Evolutionary conservation across 2,888 invertebrate species (phyloP).

Genomic region (Chrysotoxum bicinctum): DNA sequence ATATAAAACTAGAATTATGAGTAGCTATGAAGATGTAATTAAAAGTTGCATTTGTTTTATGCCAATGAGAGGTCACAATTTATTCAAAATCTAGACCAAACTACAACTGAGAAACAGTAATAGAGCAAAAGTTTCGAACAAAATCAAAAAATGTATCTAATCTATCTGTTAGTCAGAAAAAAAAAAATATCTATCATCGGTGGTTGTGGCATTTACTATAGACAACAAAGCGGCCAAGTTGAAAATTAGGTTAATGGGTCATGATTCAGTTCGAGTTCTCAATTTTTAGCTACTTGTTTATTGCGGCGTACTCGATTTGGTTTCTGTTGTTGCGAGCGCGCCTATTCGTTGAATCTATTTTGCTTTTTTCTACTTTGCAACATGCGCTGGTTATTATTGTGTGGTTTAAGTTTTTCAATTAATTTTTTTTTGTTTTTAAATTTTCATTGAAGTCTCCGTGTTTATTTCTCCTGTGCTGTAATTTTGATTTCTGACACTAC

Average conservation of each 20-base stretch:
- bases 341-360: constrained; percentile 33
- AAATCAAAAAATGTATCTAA: constrained; percentile 42
- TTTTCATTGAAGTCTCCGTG: constrained; percentile 31
- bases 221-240: constrained; percentile 39
- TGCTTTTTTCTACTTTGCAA: constrained; percentile 26
- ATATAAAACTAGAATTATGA: constrained; percentile 32
- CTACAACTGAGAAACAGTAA: constrained; percentile 20
- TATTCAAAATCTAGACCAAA: constrained; percentile 26
- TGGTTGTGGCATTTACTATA: constrained; percentile 58
- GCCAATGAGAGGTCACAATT: neutral
- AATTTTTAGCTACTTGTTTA: constrained; percentile 54
- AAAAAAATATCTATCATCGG: constrained; percentile 39
- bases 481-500: constrained; percentile 68
- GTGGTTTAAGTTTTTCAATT: constrained; percentile 62
- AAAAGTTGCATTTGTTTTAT: constrained; percentile 40
- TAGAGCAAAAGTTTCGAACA: constrained; percentile 47
- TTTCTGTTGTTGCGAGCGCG: neutral
- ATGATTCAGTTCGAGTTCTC: constrained; percentile 73
- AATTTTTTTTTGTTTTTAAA: constrained; percentile 28
- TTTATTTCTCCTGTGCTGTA: constrained; percentile 2
- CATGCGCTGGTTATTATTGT: constrained; percentile 26
- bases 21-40: constrained; percentile 27
- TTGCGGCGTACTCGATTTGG: constrained; percentile 26
- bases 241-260: constrained; percentile 72
- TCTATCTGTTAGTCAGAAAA: constrained; percentile 21